phyloP scores from a whole-genome alignment of 1,140 invertebrate species.

The Neodiprion lecontei region DNA sequence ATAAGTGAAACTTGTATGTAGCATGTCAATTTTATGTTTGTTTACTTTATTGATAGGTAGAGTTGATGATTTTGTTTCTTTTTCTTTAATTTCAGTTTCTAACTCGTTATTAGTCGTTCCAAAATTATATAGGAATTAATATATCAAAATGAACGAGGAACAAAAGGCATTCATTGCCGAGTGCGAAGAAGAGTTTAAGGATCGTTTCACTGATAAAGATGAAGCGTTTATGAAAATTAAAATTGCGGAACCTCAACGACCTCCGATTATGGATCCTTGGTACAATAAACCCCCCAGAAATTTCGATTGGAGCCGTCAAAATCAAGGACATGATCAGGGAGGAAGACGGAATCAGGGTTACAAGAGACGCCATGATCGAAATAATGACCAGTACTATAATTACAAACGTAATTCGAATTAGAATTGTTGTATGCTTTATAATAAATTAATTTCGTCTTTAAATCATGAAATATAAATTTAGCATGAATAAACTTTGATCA shows the following conservation, averaged over 20 bases:
- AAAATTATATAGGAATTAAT: conserved; percentile 35
- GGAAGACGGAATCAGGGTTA: conserved; percentile 19
- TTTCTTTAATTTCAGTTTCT: conserved; percentile 37
- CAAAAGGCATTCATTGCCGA: conserved; percentile 59
- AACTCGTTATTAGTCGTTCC: conserved; percentile 41
- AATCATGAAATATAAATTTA: too few relatives aligned
- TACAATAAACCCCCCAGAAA: conserved; percentile 39
- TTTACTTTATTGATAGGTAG: not conserved
- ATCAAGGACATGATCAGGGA: conserved; percentile 1
- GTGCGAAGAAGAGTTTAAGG: conserved; percentile 63
- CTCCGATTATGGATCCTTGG: conserved; percentile 65
- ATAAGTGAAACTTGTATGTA: conserved; percentile 49
- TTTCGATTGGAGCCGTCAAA: conserved; percentile 26
- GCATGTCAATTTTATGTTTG: conserved; percentile 13
- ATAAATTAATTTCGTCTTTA: too few relatives aligned
- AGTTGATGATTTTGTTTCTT: conserved; percentile 19
- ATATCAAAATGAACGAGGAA: conserved; percentile 41
- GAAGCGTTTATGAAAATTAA: conserved; percentile 58
- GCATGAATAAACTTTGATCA: too few relatives aligned
- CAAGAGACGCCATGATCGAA: conserved; percentile 8
- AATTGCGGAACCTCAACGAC: conserved; percentile 43
- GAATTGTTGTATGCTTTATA: not conserved
- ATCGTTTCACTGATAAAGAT: conserved; percentile 64
- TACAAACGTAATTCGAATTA: conserved; percentile 1
- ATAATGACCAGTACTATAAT: not conserved